phyloP scores from a whole-genome alignment of 2,888 invertebrate genomes.

The Coenonympha arcania region DNA sequence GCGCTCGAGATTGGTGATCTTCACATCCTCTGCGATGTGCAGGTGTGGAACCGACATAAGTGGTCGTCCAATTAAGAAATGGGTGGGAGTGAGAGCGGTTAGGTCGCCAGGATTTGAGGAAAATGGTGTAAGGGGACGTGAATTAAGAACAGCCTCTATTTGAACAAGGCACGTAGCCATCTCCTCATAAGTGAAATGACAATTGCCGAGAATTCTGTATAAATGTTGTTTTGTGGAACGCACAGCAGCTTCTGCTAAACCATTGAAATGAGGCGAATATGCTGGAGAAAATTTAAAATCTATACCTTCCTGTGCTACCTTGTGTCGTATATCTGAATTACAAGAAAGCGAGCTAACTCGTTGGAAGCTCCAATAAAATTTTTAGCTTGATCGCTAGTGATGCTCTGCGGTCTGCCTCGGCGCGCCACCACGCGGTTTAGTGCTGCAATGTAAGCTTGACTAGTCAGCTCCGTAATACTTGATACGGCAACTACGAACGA shows the following conservation, averaged over 20 bases:
- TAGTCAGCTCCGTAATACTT: constrained; percentile 17
- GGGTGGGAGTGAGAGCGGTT: constrained; percentile 19
- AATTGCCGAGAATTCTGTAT: too few relatives aligned
- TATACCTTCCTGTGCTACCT: constrained; percentile 14
- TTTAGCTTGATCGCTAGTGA: constrained; percentile 15
- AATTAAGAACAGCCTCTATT: constrained; percentile 25
- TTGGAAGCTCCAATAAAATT: constrained; percentile 17
- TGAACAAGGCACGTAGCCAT: constrained; percentile 22
- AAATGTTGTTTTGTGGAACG: constrained; percentile 22
- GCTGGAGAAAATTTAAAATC: constrained; percentile 26
- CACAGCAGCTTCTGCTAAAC: constrained; percentile 22
- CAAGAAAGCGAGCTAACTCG: background rate
- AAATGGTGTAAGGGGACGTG: constrained; percentile 20
- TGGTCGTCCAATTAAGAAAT: constrained; percentile 25
- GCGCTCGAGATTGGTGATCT: background rate
- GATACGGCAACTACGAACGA: constrained; percentile 7
- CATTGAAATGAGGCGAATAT: constrained; percentile 23
- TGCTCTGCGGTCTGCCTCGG: constrained; percentile 12
- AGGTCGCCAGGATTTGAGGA: constrained; percentile 22
- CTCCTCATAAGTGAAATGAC: too few relatives aligned
- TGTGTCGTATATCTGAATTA: background rate
- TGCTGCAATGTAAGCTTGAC: constrained; percentile 16
- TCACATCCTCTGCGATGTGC: background rate
- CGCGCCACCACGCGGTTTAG: constrained; percentile 11
- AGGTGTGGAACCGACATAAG: constrained; percentile 9